Percentiles rank a stretch among this genome's conserved stretches.
Evolutionary conservation across 2,888 invertebrate species (phyloP).

Genomic region (Neocrepidodera transversa): DNA sequence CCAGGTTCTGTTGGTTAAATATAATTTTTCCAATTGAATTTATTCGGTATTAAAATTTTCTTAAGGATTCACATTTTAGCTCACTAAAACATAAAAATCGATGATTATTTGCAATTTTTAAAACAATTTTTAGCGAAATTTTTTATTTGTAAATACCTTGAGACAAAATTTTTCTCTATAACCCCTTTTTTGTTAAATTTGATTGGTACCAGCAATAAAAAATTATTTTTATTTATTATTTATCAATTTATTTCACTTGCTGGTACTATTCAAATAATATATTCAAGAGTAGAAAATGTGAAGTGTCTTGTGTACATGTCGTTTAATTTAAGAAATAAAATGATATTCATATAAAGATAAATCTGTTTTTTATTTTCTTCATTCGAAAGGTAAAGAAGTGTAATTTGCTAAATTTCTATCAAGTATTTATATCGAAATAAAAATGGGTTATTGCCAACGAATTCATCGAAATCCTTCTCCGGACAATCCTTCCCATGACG

Average conservation of each 20-base stretch:
- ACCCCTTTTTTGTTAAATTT: slow-evolving; percentile 40
- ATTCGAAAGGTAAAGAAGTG: too few species aligned
- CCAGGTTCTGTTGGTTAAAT: too few species aligned
- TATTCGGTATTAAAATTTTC: slow-evolving; percentile 19
- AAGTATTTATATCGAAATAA: too few species aligned
- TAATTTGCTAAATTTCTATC: too few species aligned
- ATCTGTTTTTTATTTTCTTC: slow-evolving; percentile 16
- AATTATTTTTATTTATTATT: slow-evolving; percentile 36
- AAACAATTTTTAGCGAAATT: slow-evolving; percentile 25
- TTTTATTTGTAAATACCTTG: slow-evolving; percentile 25
- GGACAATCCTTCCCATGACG: too few species aligned
- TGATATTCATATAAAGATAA: slow-evolving; percentile 55
- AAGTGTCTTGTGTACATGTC: slow-evolving; percentile 60
- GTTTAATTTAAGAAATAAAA: slow-evolving; percentile 59
- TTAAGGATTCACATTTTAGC: slow-evolving; percentile 15
- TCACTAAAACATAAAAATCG: slow-evolving; percentile 19
- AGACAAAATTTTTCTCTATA: slow-evolving; percentile 25
- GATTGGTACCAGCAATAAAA: slow-evolving; percentile 33
- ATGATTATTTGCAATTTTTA: slow-evolving; percentile 18
- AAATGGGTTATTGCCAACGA: too few species aligned
- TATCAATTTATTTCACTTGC: slow-evolving; percentile 37
- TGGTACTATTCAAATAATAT: slow-evolving; percentile 42
- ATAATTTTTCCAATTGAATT: too few species aligned
- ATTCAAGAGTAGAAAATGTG: slow-evolving; percentile 52
- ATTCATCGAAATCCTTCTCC: too few species aligned